These are phyloP conservation scores for Cydia pomonella DNA, from an alignment of 1,140 invertebrate genomes.

Conservation along the genomic window DNA sequence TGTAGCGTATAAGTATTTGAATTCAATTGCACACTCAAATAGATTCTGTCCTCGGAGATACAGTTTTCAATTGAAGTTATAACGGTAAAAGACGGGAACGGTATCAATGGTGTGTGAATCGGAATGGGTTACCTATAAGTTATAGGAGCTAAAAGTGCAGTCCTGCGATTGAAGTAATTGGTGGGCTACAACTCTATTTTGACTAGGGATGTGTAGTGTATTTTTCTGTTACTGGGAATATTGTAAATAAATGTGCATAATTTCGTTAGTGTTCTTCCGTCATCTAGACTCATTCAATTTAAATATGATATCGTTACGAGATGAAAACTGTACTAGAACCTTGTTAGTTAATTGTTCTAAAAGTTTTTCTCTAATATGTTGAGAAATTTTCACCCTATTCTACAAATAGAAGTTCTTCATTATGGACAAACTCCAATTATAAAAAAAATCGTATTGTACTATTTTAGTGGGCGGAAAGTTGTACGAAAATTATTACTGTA, in stretches of 20 bases:
- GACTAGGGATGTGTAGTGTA: not conserved
- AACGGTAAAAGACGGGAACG: conserved; percentile 4
- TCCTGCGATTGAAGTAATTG: conserved; percentile 61
- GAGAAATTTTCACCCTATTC: too few species aligned
- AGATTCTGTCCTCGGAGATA: conserved; percentile 3
- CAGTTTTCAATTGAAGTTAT: conserved; percentile 8
- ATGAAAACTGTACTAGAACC: too few species aligned
- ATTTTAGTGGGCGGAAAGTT: too few species aligned
- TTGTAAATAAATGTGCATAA: not conserved
- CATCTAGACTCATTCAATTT: too few species aligned
- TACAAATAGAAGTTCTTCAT: too few species aligned
- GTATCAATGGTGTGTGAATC: conserved; percentile 23
- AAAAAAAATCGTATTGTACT: too few species aligned
- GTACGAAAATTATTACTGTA: too few species aligned
- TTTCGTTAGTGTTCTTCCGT: too few species aligned
- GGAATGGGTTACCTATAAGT: conserved; percentile 17
- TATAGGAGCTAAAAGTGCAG: conserved; percentile 47
- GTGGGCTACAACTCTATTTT: conserved; percentile 57
- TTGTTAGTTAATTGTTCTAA: too few species aligned
- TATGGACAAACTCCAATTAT: too few species aligned
- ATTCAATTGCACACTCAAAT: conserved; percentile 28
- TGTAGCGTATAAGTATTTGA: conserved; percentile 30
- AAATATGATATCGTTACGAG: too few species aligned
- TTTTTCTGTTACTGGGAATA: not conserved
- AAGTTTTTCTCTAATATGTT: too few species aligned